phyloP scores from a whole-genome alignment of 2,113 vertebrate genomes.

The Fulica atra region DNA sequence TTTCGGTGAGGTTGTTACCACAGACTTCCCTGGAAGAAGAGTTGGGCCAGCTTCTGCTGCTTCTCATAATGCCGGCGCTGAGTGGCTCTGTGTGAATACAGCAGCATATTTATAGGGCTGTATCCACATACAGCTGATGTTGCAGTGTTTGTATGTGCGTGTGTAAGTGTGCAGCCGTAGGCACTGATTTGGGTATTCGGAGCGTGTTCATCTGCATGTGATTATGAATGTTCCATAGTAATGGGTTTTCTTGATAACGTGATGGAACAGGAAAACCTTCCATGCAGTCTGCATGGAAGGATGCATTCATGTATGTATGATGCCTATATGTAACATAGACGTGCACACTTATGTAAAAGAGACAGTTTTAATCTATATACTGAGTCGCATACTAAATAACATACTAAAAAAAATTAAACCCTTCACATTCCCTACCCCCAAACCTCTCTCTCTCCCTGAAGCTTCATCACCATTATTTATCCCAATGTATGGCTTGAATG shows the following conservation, averaged over 20 bases:
- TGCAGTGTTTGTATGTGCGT: background rate
- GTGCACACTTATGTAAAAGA: background rate
- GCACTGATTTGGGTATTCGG: background rate
- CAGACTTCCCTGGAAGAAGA: background rate
- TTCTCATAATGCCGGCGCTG: background rate
- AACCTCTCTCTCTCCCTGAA: no score
- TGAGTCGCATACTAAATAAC: background rate
- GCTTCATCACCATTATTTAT: background rate
- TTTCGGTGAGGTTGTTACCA: background rate
- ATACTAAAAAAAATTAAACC: background rate
- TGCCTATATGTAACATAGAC: background rate
- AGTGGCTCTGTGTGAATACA: background rate
- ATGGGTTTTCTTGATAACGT: background rate
- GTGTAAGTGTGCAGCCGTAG: background rate
- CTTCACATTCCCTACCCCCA: background rate
- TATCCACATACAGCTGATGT: background rate
- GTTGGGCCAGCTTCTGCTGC: background rate
- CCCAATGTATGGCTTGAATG: background rate
- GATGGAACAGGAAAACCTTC: background rate
- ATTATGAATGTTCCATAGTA: background rate
- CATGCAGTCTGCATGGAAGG: background rate
- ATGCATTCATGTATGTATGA: background rate
- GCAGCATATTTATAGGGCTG: background rate
- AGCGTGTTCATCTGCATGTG: background rate
- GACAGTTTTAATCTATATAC: background rate